These are phyloP conservation scores for Ptychoptera albimana DNA, from an alignment of 2,888 invertebrate species.

Conservation along the genomic window DNA sequence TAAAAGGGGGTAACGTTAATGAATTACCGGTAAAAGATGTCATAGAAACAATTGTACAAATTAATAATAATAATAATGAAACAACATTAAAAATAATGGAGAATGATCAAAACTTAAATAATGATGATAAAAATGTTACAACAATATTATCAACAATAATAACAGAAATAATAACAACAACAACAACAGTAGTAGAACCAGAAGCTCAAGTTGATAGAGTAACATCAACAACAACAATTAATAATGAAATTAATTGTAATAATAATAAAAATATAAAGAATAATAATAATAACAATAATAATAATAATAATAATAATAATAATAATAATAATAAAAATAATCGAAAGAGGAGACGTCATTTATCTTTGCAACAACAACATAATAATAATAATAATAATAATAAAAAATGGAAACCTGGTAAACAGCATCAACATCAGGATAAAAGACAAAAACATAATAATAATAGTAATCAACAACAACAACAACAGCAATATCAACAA, in stretches of 20 bases:
- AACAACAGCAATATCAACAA: slow-evolving; percentile 16
- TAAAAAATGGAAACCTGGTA: slow-evolving; percentile 2
- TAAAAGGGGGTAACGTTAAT: too few relatives aligned
- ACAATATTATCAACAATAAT: too few relatives aligned
- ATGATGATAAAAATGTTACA: too few relatives aligned
- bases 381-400: too few relatives aligned
- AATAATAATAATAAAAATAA: slow-evolving; percentile 1
- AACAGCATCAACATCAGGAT: slow-evolving; percentile 13
- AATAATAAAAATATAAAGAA: slow-evolving; percentile 1
- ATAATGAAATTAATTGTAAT: neutral
- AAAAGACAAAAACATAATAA: slow-evolving; percentile 16
- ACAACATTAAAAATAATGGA: too few relatives aligned
- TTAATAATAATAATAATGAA: too few relatives aligned
- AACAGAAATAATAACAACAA: too few relatives aligned
- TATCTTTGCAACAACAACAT: neutral
- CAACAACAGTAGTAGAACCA: too few relatives aligned
- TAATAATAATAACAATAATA: slow-evolving; percentile 2
- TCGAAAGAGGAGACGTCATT: neutral
- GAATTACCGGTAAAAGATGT: too few relatives aligned
- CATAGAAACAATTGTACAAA: too few relatives aligned
- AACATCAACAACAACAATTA: neutral
- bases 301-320: neutral
- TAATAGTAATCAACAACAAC: too few relatives aligned
- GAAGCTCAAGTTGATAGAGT: neutral
- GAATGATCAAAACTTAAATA: too few relatives aligned